Conservation (phyloP, 2,797 vertebrate genomes). For the Acridotheres tristis region DNA sequence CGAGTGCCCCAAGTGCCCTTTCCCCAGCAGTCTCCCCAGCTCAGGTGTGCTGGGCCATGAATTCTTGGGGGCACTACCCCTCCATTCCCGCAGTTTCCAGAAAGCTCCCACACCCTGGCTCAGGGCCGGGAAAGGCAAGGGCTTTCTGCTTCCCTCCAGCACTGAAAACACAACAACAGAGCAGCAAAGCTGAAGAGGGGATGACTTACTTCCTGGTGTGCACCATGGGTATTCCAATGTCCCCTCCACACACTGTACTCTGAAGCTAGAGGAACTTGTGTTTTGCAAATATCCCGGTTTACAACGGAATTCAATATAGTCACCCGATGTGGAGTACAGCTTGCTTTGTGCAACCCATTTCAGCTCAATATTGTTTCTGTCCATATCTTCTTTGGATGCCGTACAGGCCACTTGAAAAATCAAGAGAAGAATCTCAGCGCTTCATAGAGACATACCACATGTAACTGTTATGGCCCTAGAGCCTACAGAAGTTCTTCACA, state of each 20-base stretch:
- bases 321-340: not conserved
- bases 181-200: not conserved
- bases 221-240: not conserved
- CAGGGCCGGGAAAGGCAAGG: not conserved
- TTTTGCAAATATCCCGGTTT: not conserved
- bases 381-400: slow-evolving; percentile 31
- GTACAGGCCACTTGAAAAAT: slow-evolving; percentile 36
- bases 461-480: no score
- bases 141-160: not conserved
- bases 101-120: not conserved
- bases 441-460: not conserved
- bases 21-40: not conserved
- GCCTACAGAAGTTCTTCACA: not conserved
- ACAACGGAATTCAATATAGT: not conserved
- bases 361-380: slow-evolving; percentile 28
- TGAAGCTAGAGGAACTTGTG: not conserved
- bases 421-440: not conserved
- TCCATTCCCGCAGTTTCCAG: not conserved
- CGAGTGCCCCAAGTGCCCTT: not conserved
- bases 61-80: not conserved
- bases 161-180: not conserved
- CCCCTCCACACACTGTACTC: not conserved
- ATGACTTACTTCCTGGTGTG: not conserved
- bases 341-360: fast-evolving
- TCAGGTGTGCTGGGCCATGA: not conserved